Conservation (phyloP, 2,113 vertebrate species). For the Fregetta grallaria region DNA sequence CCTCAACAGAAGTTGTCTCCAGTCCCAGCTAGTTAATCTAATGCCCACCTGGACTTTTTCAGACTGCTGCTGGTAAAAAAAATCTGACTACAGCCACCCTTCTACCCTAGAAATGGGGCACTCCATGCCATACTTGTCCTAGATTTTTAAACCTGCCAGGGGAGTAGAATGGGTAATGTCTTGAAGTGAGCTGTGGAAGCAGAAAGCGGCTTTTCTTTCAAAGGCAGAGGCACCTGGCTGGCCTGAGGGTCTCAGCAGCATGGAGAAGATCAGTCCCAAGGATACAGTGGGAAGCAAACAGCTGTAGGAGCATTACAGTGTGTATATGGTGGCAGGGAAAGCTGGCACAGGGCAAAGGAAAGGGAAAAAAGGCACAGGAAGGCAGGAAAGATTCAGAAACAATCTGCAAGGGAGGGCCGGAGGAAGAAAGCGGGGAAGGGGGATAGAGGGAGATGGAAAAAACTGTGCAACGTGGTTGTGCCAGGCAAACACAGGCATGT, state of each 20-base stretch:
- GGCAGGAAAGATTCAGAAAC: neutral
- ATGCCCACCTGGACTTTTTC: neutral
- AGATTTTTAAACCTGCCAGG: neutral
- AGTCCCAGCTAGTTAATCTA: neutral
- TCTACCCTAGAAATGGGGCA: neutral
- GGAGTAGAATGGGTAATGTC: neutral
- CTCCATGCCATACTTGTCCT: neutral
- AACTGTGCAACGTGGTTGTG: neutral
- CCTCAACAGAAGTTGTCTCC: neutral
- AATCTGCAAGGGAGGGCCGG: neutral
- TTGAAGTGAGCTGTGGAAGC: neutral
- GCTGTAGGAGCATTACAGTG: neutral
- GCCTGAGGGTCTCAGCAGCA: neutral
- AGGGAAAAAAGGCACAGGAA: neutral
- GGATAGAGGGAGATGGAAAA: neutral
- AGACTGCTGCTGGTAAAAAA: neutral
- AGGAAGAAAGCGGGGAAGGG: neutral
- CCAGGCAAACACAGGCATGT: rapidly evolving
- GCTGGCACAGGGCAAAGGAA: neutral
- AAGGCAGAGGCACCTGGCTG: neutral
- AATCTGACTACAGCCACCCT: neutral
- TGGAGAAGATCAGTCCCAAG: neutral
- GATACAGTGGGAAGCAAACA: neutral
- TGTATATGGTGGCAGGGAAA: neutral
- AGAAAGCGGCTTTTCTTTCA: neutral